phyloP scores from a whole-genome alignment of 1,140 invertebrate genomes.

The Drosophila cardini region DNA sequence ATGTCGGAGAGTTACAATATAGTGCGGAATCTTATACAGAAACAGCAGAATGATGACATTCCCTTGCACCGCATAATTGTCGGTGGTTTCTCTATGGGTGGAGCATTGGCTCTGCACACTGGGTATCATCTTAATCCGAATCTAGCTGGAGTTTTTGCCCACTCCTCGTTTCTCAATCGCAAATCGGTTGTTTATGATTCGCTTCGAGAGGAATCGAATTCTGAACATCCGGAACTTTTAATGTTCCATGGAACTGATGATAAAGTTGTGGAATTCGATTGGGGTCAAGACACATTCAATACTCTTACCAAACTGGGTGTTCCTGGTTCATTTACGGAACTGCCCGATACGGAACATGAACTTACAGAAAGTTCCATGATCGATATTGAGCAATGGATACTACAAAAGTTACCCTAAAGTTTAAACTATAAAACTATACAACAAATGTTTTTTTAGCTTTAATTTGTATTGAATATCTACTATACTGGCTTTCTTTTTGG shows the following conservation, averaged over 20 bases:
- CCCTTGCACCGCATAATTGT: slow-evolving; percentile 31
- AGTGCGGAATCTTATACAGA: background rate
- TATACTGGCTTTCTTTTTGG: slow-evolving; percentile 15
- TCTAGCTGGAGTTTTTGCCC: slow-evolving; percentile 31
- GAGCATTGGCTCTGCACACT: slow-evolving; percentile 32
- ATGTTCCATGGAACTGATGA: slow-evolving; percentile 40
- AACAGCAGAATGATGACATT: slow-evolving; percentile 2
- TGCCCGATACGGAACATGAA: slow-evolving; percentile 24
- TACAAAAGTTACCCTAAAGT: slow-evolving; percentile 24
- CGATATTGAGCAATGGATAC: slow-evolving; percentile 30
- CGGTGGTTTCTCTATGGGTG: slow-evolving; percentile 41
- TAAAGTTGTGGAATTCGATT: slow-evolving; percentile 21
- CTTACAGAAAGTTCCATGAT: slow-evolving; percentile 16
- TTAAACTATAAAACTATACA: background rate
- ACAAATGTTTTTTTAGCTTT: too few relatives aligned
- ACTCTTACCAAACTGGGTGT: slow-evolving; percentile 19
- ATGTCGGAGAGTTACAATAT: slow-evolving; percentile 15
- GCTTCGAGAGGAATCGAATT: background rate
- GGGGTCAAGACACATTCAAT: slow-evolving; percentile 33
- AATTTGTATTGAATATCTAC: too few relatives aligned
- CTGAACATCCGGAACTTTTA: background rate
- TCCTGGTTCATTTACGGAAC: slow-evolving; percentile 8
- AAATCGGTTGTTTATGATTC: slow-evolving; percentile 36
- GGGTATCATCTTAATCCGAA: slow-evolving; percentile 23
- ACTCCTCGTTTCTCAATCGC: slow-evolving; percentile 32